Evolutionary conservation across 2,888 invertebrate species (phyloP), one percentile per base, ranked within the genome.

Genomic region (Archips xylosteana): DNA sequence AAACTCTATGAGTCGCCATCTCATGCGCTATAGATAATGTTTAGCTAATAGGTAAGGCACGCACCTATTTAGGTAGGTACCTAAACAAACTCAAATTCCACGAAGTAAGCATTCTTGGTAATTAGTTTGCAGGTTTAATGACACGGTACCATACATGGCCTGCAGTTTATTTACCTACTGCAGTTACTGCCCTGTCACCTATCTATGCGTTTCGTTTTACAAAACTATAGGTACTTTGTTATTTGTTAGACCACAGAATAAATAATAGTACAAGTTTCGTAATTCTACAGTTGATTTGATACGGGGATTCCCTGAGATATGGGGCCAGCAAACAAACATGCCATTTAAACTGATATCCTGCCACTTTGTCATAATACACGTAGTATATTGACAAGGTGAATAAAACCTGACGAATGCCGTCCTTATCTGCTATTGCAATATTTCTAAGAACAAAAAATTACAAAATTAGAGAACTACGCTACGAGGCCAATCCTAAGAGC

Each of bases 101-200:
- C 39, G 57, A 68, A 68, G 57, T 68, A 62, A 67, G 67, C 72
- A 68, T 73, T 63, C 63, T 47, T 39, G 39, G 72, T 72, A 68
- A 63, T 68, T 49, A 47, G 54, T 67, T 62, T 36, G 36, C 63
- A 68, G 72, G 45, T 57, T 47, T 57, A 66, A 71, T 62, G 61
- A 51, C 61, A 68, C 66, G 34, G 54, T 45, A 61, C 67, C 67
- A 36, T 72, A 72, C 12, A 66, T 62, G 45, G 66, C 9, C 54
- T 72, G 61, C 71, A 61, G 61, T 61, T 60, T 65, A 63, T 57
- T 34, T 34, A 60, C 39, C 60, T 59, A 51, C 49, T 12, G 65
- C 10, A 13, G 47, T 51, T 51, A 42, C 45, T 42, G 32, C 12
- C 32, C 23, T 54, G 45, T n/a, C 12, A 12, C 45, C 3, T 12